A percentile compares a stretch with the other conserved stretches of the same genome.
Conservation (phyloP, 2,797 vertebrate species). For the Oreochromis mossambicus region DNA sequence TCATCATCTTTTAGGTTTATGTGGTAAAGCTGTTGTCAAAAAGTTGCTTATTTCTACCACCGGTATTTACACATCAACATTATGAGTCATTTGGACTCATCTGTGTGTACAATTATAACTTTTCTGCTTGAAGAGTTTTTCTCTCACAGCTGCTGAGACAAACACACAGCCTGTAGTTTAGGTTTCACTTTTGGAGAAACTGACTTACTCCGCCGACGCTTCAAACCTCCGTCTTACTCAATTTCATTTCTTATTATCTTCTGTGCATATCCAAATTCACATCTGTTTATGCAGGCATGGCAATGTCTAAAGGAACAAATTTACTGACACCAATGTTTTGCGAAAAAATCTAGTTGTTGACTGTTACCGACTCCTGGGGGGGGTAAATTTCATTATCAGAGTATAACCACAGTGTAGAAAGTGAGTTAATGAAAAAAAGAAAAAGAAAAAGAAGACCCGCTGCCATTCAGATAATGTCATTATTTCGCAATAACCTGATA, state of each 20-base stretch:
- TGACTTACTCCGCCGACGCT: fast-evolving
- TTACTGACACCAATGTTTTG: not conserved
- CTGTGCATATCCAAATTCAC: not conserved
- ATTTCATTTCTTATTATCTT: not conserved
- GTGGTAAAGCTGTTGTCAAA: not conserved
- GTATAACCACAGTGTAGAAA: not conserved
- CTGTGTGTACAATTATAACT: not conserved
- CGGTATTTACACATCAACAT: not conserved
- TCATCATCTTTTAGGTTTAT: not conserved
- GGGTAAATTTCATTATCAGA: not conserved
- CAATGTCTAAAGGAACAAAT: not conserved
- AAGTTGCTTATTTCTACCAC: not conserved
- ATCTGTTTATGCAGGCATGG: not conserved
- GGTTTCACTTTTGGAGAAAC: not conserved
- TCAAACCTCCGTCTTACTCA: not conserved
- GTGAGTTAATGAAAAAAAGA: not conserved
- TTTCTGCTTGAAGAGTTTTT: not conserved
- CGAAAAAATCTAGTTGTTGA: not conserved
- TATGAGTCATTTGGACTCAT: not conserved
- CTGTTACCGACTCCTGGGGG: not conserved
- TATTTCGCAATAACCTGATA: not conserved
- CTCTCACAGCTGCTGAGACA: not conserved
- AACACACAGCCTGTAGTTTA: not conserved
- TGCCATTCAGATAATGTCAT: not conserved
- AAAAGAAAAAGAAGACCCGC: fast-evolving